A percentile compares a stretch with the other conserved stretches of the same genome.
Evolutionary conservation across 2,888 invertebrate species (phyloP).

Genomic region (Oxycera nigricornis): DNA sequence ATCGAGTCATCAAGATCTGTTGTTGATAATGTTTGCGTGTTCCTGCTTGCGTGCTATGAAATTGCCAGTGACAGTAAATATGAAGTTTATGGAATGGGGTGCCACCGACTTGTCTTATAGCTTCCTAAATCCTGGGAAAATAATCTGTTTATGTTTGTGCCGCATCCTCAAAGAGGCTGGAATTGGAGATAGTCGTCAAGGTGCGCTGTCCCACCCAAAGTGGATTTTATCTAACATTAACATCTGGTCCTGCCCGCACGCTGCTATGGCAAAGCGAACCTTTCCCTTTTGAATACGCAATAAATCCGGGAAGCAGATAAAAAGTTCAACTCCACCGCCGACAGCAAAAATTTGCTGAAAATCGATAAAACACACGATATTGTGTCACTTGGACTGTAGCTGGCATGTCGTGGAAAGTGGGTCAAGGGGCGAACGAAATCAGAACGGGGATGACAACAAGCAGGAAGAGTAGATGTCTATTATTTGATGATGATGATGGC

Average conservation of each 20-base stretch:
- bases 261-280: not conserved
- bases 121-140: not conserved
- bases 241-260: not conserved
- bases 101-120: not conserved
- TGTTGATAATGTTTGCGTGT: too few species aligned
- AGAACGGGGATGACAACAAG: not conserved
- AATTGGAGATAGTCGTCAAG: not conserved
- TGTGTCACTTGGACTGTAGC: not conserved
- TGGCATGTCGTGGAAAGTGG: not conserved
- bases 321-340: not conserved
- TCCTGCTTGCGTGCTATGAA: too few species aligned
- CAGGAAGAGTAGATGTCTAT: not conserved
- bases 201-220: not conserved
- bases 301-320: not conserved
- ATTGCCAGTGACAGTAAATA: too few species aligned
- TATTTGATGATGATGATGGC: not conserved
- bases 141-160: not conserved
- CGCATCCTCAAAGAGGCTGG: not conserved
- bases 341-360: not conserved
- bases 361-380: conserved; percentile 11
- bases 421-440: not conserved
- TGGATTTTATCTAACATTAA: not conserved
- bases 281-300: not conserved
- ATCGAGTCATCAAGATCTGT: too few species aligned
- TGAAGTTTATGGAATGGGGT: too few species aligned